Conservation (phyloP, 1,140 invertebrate species). For the Aphaenogaster ashmeadi region DNA sequence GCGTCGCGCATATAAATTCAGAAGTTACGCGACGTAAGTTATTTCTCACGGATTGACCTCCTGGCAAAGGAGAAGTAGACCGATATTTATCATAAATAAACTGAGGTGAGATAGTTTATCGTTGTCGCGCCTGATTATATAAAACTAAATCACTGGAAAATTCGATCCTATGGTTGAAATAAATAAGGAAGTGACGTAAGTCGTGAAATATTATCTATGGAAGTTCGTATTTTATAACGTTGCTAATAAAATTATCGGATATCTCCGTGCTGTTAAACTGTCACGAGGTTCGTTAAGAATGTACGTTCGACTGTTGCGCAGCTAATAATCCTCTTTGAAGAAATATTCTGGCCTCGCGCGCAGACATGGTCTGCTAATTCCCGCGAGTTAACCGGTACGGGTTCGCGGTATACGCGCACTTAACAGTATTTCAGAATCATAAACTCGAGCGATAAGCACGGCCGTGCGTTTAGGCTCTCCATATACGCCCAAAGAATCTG, state of each 20-base stretch:
- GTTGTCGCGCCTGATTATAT: slow-evolving; percentile 1
- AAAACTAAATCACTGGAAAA: slow-evolving; percentile 13
- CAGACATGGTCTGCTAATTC: slow-evolving; percentile 68
- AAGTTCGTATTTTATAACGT: slow-evolving; percentile 24
- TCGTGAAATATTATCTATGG: not conserved
- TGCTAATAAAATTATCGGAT: slow-evolving; percentile 42
- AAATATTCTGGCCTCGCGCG: slow-evolving; percentile 44
- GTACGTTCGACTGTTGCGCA: slow-evolving; percentile 44
- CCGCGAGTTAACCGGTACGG: slow-evolving; percentile 41
- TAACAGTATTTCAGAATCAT: slow-evolving; percentile 62
- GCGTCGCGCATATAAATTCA: slow-evolving; percentile 26
- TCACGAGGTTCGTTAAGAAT: slow-evolving; percentile 20
- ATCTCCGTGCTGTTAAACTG: slow-evolving; percentile 30
- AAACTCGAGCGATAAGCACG: slow-evolving; percentile 43
- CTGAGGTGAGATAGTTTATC: not conserved
- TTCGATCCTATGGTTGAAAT: not conserved
- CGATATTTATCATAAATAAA: slow-evolving; percentile 9
- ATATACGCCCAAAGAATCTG: slow-evolving; percentile 46
- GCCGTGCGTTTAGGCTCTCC: slow-evolving; percentile 52
- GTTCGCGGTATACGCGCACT: slow-evolving; percentile 4
- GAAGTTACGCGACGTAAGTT: not conserved
- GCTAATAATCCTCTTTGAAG: slow-evolving; percentile 63
- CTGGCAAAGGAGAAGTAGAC: not conserved
- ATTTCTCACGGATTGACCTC: not conserved
- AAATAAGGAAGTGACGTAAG: not conserved